phyloP scores from a whole-genome alignment of 1,140 invertebrate species.

The Caenorhabditis remanei region DNA sequence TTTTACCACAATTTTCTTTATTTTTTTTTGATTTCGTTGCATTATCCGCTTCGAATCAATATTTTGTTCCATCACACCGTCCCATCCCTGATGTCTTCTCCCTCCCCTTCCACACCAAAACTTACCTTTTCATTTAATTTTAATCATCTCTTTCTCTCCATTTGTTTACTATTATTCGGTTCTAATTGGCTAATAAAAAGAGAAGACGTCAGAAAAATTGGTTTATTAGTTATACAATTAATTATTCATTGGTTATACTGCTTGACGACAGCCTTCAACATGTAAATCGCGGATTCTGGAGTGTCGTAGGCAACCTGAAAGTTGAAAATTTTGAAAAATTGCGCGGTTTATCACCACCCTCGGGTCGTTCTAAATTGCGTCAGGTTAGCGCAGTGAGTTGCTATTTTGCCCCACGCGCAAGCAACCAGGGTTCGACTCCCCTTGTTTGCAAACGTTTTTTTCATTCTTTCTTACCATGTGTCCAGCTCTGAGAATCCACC shows the following conservation, averaged over 20 bases:
- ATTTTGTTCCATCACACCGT: neutral
- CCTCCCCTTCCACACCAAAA: neutral
- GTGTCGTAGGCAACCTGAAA: conserved; percentile 64
- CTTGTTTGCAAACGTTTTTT: neutral
- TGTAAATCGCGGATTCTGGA: conserved; percentile 60
- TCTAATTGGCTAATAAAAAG: conserved; percentile 20
- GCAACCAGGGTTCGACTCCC: no score
- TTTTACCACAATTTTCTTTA: conserved; percentile 12
- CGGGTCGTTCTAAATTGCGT: no score
- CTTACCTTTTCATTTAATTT: conserved; percentile 46
- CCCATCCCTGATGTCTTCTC: conserved; percentile 8
- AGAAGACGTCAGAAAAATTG: neutral
- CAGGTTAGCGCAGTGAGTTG: no score
- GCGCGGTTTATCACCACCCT: no score
- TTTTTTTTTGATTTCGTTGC: neutral
- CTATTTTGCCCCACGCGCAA: no score
- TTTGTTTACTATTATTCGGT: conserved; percentile 21
- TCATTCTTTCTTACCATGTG: conserved; percentile 74
- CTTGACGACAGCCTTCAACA: conserved; percentile 57
- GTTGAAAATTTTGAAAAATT: neutral
- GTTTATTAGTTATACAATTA: neutral
- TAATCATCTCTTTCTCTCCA: conserved; percentile 22
- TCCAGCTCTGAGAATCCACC: conserved; percentile 77
- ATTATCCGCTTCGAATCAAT: neutral
- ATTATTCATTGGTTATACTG: neutral